A percentile compares a stretch with the other conserved stretches of the same genome.
phyloP scores from a whole-genome alignment of 2,888 invertebrate species.

The Diogma glabrata region DNA sequence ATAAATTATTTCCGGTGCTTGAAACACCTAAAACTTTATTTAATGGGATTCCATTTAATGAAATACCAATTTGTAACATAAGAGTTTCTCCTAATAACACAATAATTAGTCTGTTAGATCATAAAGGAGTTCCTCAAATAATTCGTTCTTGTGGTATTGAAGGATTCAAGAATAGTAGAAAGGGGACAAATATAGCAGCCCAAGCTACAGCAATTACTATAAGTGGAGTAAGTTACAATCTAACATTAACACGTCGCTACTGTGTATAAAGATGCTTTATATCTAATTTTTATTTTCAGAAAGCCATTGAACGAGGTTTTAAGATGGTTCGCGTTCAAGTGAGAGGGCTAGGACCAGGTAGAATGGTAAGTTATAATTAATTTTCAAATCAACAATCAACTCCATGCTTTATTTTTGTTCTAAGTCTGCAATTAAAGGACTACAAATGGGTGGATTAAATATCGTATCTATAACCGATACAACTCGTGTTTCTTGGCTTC shows the following conservation, averaged over 20 bases:
- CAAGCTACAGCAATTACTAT: slow-evolving; percentile 83
- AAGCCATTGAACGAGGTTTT: slow-evolving; percentile 57
- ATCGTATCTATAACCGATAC: slow-evolving; percentile 88
- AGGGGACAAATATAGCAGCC: slow-evolving; percentile 94
- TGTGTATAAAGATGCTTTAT: neutral
- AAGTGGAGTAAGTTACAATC: slow-evolving; percentile 50
- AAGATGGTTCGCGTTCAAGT: slow-evolving; percentile 66
- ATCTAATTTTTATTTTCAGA: slow-evolving; percentile 48
- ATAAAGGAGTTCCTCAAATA: slow-evolving; percentile 47
- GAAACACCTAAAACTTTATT: slow-evolving; percentile 60
- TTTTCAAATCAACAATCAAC: neutral
- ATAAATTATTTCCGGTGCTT: slow-evolving; percentile 59
- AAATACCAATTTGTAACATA: slow-evolving; percentile 74
- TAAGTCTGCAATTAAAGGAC: slow-evolving; percentile 84
- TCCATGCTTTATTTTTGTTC: slow-evolving; percentile 25
- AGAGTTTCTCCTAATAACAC: slow-evolving; percentile 81
- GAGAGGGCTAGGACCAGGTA: slow-evolving; percentile 76
- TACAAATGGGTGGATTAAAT: slow-evolving; percentile 82
- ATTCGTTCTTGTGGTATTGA: slow-evolving; percentile 74
- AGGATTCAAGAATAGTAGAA: slow-evolving; percentile 89
- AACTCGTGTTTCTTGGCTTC: slow-evolving; percentile 73
- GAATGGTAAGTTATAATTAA: slow-evolving; percentile 54
- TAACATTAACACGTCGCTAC: neutral
- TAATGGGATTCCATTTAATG: slow-evolving; percentile 62
- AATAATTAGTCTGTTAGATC: slow-evolving; percentile 61